phyloP scores from a whole-genome alignment of 2,113 vertebrate genomes.

The Phodopus roborovskii region DNA sequence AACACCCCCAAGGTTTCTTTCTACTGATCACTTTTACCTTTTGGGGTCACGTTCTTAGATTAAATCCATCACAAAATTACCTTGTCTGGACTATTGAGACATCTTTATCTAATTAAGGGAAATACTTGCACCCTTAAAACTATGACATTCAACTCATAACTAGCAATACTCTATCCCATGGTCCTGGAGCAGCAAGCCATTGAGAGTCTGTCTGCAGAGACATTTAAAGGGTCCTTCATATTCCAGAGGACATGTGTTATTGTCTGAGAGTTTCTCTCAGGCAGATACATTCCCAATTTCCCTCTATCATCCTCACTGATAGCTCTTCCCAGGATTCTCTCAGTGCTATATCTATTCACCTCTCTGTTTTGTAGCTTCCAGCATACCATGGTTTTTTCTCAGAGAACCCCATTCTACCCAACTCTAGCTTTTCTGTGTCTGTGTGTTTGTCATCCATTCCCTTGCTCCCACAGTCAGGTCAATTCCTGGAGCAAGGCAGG shows the following conservation, averaged over 20 bases:
- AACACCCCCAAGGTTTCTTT: background rate
- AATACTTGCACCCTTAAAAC: background rate
- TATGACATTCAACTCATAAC: background rate
- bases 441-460: background rate
- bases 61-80: background rate
- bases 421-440: background rate
- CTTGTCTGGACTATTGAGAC: background rate
- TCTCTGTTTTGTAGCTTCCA: background rate
- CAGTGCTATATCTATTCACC: background rate
- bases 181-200: background rate
- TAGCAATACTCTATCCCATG: background rate
- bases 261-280: background rate
- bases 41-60: background rate
- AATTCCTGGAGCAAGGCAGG: background rate
- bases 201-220: background rate
- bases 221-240: background rate
- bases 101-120: slow-evolving; percentile 3
- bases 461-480: background rate
- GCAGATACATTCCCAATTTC: background rate
- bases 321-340: background rate
- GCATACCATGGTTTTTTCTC: background rate
- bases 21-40: background rate
- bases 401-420: background rate
- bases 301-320: background rate
- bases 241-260: background rate